Evolutionary conservation across 2,888 invertebrate genomes (phyloP).

Genomic region (Caenorhabditis macrosperma): DNA sequence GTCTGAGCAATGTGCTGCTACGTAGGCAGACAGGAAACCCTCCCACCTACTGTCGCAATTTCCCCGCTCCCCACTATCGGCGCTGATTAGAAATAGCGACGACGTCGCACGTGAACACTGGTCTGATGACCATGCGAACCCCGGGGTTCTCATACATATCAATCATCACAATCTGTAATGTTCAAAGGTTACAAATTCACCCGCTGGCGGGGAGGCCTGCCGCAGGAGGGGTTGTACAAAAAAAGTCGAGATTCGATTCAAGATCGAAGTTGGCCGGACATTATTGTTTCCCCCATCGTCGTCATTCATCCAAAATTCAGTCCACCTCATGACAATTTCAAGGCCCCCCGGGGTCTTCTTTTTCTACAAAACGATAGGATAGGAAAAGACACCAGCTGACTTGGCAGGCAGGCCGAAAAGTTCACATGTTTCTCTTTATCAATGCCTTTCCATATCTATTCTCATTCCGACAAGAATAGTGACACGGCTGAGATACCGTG

Average conservation of each 20-base stretch:
- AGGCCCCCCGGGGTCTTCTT: not conserved
- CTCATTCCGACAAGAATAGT: not conserved
- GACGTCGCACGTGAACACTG: constrained; percentile 17
- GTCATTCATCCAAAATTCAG: constrained; percentile 22
- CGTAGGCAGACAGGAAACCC: not conserved
- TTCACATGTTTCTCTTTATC: constrained; percentile 24
- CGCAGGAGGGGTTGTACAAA: not conserved
- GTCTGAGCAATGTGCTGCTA: not conserved
- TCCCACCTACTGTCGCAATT: not conserved
- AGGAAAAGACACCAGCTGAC: constrained; percentile 22
- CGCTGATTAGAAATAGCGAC: too few relatives aligned
- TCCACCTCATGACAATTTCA: constrained; percentile 4
- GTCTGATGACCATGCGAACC: constrained; percentile 5
- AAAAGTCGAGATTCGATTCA: too few relatives aligned
- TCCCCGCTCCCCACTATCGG: not conserved
- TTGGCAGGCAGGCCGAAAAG: not conserved
- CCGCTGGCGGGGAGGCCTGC: not conserved
- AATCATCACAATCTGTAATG: constrained; percentile 8
- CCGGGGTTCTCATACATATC: not conserved
- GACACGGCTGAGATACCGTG: not conserved
- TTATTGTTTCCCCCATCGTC: not conserved
- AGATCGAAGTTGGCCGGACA: not conserved
- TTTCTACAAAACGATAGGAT: not conserved
- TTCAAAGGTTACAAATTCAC: constrained; percentile 9
- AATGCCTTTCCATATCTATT: not conserved